Evolutionary conservation across 1,140 invertebrate genomes (phyloP).

Genomic region (Tenebrio molitor): DNA sequence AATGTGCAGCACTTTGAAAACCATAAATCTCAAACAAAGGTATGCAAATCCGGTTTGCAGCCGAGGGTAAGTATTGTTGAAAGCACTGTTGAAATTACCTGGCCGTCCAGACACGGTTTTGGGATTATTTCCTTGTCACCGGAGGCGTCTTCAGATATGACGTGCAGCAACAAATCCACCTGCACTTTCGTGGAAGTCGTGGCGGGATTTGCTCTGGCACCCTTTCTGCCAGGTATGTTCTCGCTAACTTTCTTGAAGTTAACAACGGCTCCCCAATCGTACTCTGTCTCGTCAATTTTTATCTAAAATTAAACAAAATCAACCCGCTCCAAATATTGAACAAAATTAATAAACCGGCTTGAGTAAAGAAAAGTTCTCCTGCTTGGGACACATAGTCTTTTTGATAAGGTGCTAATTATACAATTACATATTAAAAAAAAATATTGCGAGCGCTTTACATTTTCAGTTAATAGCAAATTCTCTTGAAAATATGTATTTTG

Average conservation of each 20-base stretch:
- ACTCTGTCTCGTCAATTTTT: conserved; percentile 87
- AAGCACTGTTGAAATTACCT: conserved; percentile 66
- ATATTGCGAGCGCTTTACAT: too few species aligned
- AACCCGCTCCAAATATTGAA: too few species aligned
- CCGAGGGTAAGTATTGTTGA: background rate
- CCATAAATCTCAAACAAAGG: background rate
- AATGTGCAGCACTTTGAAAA: too few species aligned
- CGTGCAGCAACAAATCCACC: conserved; percentile 87
- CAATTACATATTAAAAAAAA: too few species aligned
- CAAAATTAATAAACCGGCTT: too few species aligned
- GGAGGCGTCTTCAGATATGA: conserved; percentile 71
- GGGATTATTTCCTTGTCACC: conserved; percentile 72
- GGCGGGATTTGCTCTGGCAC: conserved; percentile 70
- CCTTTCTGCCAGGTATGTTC: conserved; percentile 64
- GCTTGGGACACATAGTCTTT: too few species aligned
- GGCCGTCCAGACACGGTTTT: conserved; percentile 74
- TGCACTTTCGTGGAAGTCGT: conserved; percentile 76
- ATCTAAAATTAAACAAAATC: conserved; percentile 71
- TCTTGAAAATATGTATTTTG: too few species aligned
- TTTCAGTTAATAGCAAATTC: too few species aligned
- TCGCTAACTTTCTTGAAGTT: conserved; percentile 87
- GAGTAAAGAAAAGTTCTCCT: too few species aligned
- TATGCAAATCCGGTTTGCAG: conserved; percentile 21
- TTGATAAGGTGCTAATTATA: too few species aligned
- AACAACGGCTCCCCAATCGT: conserved; percentile 96